phyloP scores from a whole-genome alignment of 2,888 invertebrate species.

The Synergus gifuensis region DNA sequence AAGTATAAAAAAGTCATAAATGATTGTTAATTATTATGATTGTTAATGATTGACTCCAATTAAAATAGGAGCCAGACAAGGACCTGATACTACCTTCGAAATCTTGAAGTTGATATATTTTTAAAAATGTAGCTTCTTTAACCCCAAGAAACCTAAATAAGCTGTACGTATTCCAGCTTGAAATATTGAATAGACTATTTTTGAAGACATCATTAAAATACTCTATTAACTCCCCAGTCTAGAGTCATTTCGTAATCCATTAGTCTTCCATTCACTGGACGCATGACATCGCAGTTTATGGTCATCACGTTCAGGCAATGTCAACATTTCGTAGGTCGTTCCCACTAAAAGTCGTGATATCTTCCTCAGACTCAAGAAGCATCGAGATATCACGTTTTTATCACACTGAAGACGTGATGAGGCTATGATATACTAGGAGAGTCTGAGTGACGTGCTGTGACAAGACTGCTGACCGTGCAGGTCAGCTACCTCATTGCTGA shows the following conservation, averaged over 20 bases:
- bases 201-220: neutral
- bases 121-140: no score
- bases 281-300: neutral
- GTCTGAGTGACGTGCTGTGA: conserved; percentile 1
- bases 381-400: neutral
- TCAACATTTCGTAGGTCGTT: conserved; percentile 2
- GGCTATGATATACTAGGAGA: neutral
- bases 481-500: conserved; percentile 3
- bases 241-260: neutral
- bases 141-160: neutral
- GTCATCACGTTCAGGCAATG: neutral
- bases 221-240: neutral
- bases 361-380: neutral
- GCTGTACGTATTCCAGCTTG: neutral
- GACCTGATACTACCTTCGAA: no score
- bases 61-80: no score
- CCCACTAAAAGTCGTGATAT: neutral
- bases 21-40: no score
- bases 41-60: no score
- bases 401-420: neutral
- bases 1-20: no score
- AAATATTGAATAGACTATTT: neutral
- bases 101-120: no score
- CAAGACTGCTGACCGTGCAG: conserved; percentile 10
- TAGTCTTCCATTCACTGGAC: neutral